Base-by-base conservation (phyloP, 2,888 invertebrate genomes). In the Drosophila siamana region DNA sequence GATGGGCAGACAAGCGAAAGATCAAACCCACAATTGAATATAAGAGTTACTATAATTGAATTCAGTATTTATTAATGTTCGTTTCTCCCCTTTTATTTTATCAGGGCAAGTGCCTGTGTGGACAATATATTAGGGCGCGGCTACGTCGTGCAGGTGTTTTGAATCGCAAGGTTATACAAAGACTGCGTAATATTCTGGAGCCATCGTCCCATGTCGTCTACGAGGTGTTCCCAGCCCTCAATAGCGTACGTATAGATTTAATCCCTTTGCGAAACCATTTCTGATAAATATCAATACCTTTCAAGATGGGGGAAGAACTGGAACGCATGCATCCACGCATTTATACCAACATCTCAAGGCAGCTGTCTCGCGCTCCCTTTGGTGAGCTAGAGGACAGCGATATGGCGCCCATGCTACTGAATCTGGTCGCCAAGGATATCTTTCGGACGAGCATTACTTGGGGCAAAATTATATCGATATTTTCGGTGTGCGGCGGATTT, bases 401-500 rank as follows among this genome's bases (percentile, higher is more conserved):
- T 70, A 93, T 93, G 68, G 93, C 92, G 13, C 93, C 93, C 3
- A 92, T 93, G 76, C 89, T 94, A 57, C 92, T 96, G 43, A 94
- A 95, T 65, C 94, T 95, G 41, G 94, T 97, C 40, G 95, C 95
- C 24, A 94, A 95, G 65, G 94, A 96, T 72, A 93, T 96, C 67
- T 94, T 96, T 74, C 94, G 95, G 76, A 84, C 88, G 41, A 95
- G 95, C 85, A 95, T 96, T 75, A 96, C 95, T 0, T 97, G 96
- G 97, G 95, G 96, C 56, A 96, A 96, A 93, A 93, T 94, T 64
- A 95, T 96, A 57, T 96, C 97, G 9, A 94, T 97, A 55, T 97
- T 95, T 91, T 96, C 96, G 15, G 94, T 97, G 2, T 96, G 97
- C 51, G 97, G 97, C 4, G 97, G 96, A 0, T 93, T 97, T 52